Percentiles rank a stretch among this genome's conserved stretches.
These are phyloP conservation scores for Petroica traversi DNA, from an alignment of 2,113 vertebrate species.

Conservation along the genomic window DNA sequence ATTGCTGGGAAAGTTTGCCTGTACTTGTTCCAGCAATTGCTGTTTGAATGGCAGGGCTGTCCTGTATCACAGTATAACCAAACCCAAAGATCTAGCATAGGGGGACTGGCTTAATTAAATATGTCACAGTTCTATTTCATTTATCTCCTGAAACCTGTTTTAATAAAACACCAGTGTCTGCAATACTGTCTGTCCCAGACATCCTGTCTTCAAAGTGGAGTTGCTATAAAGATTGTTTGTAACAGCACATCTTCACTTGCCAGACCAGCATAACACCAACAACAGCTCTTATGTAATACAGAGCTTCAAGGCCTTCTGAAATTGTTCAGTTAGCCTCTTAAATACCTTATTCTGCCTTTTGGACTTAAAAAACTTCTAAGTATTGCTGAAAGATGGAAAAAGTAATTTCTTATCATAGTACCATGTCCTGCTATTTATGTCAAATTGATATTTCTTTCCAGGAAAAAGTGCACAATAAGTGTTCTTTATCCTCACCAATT, in stretches of 20 bases:
- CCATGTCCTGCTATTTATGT: neutral
- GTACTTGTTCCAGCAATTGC: rapidly evolving
- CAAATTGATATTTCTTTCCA: neutral
- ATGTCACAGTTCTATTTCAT: neutral
- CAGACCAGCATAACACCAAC: neutral
- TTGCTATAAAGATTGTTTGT: neutral
- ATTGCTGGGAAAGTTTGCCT: neutral
- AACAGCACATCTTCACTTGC: neutral
- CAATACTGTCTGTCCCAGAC: neutral
- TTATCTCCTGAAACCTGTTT: neutral
- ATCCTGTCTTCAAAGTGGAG: neutral
- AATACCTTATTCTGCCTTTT: neutral
- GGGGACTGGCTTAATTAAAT: neutral
- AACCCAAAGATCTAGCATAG: neutral
- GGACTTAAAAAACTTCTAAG: neutral
- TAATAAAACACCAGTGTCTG: neutral
- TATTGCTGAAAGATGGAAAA: neutral
- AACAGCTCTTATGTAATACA: neutral
- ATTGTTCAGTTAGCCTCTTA: neutral
- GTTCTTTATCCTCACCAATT: neutral
- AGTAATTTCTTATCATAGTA: neutral
- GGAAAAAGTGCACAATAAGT: neutral
- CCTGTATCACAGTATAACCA: neutral
- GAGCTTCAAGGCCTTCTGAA: neutral
- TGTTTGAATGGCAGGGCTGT: neutral